Evolutionary conservation across 2,888 invertebrate species (phyloP).

Genomic region (Hylaea fasciaria): DNA sequence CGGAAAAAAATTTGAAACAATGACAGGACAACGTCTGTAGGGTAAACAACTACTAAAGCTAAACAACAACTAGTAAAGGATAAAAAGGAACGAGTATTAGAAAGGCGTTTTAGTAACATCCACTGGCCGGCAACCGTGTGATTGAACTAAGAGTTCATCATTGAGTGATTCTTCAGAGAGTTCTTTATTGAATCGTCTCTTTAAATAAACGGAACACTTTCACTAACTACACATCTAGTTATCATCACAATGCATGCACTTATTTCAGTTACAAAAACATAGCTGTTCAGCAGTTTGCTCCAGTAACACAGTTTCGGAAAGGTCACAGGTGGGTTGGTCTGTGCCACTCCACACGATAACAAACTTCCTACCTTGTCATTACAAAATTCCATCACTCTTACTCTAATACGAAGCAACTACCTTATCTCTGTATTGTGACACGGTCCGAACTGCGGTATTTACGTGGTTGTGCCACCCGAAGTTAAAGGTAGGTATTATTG

Average conservation of each 20-base stretch:
- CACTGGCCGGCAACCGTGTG: no score
- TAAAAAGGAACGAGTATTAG: no score
- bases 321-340: constrained; percentile 48
- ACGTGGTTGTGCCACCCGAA: constrained; percentile 25
- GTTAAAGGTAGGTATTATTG: constrained; percentile 27
- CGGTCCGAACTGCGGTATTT: not conserved
- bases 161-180: no score
- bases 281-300: constrained; percentile 30
- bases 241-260: constrained; percentile 5
- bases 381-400: not conserved
- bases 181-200: not conserved
- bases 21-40: no score
- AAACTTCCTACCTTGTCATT: constrained; percentile 42
- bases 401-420: not conserved
- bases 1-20: no score
- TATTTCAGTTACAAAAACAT: constrained; percentile 27
- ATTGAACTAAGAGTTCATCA: no score
- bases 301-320: constrained; percentile 44
- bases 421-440: not conserved
- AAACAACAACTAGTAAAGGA: no score
- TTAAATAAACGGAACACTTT: not conserved
- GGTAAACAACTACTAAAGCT: no score
- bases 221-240: not conserved
- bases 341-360: constrained; percentile 41
- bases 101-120: no score